Evolutionary conservation across 2,113 vertebrate species (phyloP).

Genomic region (Tachysurus vachellii): DNA sequence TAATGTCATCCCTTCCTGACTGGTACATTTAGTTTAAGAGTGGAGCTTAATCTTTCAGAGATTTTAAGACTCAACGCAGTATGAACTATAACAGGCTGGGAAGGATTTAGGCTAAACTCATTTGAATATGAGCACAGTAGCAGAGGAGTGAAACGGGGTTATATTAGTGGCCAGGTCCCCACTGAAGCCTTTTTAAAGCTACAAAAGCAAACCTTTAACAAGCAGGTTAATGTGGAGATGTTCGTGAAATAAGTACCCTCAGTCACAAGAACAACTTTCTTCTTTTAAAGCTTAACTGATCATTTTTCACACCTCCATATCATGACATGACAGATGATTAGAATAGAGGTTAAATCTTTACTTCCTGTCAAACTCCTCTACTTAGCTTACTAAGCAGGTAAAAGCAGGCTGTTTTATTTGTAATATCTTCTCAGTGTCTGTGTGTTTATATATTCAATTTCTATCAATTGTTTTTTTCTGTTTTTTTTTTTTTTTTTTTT

Average conservation of each 20-base stretch:
- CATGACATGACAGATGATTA: constrained; percentile 12
- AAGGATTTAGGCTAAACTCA: constrained; percentile 39
- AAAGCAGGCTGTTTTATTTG: not conserved
- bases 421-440: not conserved
- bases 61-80: constrained; percentile 34
- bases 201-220: constrained; percentile 1
- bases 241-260: not conserved
- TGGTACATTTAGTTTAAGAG: constrained; percentile 1
- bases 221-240: not conserved
- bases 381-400: constrained; percentile 24
- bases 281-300: constrained; percentile 34
- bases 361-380: constrained; percentile 1
- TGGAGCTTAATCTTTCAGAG: constrained; percentile 40
- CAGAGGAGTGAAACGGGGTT: constrained; percentile 31
- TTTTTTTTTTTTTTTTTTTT: not conserved
- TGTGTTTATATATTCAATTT: not conserved
- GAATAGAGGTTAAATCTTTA: constrained; percentile 16
- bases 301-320: not conserved
- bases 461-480: not conserved
- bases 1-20: constrained; percentile 27
- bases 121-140: constrained; percentile 39
- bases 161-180: constrained; percentile 20
- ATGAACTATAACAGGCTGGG: constrained; percentile 29
- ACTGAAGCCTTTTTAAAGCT: constrained; percentile 20
- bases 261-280: constrained; percentile 4